These are phyloP conservation scores for Cochlearius cochlearius DNA, from an alignment of 2,113 vertebrate genomes.

Conservation along the genomic window DNA sequence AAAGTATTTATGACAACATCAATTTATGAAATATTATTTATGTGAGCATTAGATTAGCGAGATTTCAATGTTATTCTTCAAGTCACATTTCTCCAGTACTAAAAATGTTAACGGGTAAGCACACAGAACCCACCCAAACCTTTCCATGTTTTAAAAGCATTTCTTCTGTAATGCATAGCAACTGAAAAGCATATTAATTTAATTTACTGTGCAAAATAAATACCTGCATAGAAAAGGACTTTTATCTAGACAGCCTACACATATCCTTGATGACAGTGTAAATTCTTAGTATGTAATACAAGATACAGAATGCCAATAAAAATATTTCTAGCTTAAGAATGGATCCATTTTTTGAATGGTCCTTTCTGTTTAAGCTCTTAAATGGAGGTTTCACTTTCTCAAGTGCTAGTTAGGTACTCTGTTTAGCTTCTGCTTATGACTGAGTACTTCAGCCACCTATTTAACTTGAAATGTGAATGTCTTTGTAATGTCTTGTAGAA, in stretches of 20 bases:
- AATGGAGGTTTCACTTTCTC: neutral
- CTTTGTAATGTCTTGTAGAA: neutral
- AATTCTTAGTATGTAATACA: neutral
- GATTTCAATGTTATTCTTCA: neutral
- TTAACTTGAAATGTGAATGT: neutral
- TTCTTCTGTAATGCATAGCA: neutral
- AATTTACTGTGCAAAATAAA: neutral
- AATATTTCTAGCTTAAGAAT: neutral
- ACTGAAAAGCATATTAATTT: neutral
- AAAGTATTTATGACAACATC: neutral
- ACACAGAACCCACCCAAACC: neutral
- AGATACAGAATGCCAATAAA: neutral
- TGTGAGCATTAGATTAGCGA: neutral
- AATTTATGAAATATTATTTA: neutral
- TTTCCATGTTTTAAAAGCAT: neutral
- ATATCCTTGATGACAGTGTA: neutral
- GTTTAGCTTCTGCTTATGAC: neutral
- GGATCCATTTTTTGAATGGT: fast-evolving
- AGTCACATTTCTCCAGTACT: neutral
- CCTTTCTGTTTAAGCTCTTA: neutral
- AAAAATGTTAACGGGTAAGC: neutral
- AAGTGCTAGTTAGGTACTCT: neutral
- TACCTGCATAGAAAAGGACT: neutral
- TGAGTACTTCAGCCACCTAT: neutral
- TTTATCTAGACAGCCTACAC: neutral